Evolutionary conservation across 2,113 vertebrate species (phyloP).

Genomic region (Panurus biarmicus): DNA sequence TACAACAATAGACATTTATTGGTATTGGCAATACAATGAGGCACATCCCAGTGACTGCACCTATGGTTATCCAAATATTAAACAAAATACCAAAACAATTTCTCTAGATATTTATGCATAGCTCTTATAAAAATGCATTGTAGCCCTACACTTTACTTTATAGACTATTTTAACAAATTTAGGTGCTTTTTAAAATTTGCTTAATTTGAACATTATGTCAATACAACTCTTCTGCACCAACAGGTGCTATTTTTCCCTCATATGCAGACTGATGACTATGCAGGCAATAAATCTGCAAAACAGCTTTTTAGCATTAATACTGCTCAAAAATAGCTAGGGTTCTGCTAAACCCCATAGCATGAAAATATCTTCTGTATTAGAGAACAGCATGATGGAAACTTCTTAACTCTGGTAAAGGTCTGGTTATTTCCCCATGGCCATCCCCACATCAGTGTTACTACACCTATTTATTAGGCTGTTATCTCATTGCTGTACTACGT

Average conservation of each 20-base stretch:
- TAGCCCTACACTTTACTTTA: not conserved
- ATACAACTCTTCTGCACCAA: not conserved
- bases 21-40: not conserved
- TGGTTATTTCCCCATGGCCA: not conserved
- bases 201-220: not conserved
- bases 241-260: not conserved
- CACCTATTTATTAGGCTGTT: not conserved
- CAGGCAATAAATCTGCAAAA: not conserved
- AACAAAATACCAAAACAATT: not conserved
- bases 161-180: not conserved
- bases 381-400: not conserved
- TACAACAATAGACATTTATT: not conserved
- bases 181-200: not conserved
- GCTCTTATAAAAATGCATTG: not conserved
- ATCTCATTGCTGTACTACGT: rapidly evolving
- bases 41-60: not conserved
- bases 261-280: not conserved
- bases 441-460: not conserved
- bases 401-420: not conserved
- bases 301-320: not conserved
- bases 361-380: not conserved
- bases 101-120: not conserved
- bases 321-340: not conserved
- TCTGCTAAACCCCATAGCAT: not conserved
- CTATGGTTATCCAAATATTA: not conserved